Base-by-base conservation (phyloP, 2,888 invertebrate species). In the Macrostomum cliftonense region DNA sequence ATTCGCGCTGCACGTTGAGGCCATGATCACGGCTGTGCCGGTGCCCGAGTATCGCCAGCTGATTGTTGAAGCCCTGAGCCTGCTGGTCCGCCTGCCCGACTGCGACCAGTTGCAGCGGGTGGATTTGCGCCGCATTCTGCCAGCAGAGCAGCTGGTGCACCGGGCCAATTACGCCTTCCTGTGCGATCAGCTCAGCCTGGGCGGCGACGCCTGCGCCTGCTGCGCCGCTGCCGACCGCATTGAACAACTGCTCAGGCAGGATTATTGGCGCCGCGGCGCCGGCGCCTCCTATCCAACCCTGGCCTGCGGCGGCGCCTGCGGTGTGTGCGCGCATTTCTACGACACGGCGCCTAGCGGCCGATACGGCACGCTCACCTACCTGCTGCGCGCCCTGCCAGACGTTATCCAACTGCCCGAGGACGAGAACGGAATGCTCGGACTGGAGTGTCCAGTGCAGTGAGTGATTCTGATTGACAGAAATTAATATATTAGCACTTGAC, bases 261-360 rank as follows among this genome's bases (percentile, higher is more conserved):
- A 47, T 14, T 45, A 45, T 37, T 13, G 39, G 37, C 42, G 12
- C 43, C 20, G 37, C 14, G 21, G 36, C 14, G 17, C 36, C 14
- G 14, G 14, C 14, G 20, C 14, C 21, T 7, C 14, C 17, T n/a
- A 43, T 7, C 52, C 55, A 37, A 42, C 47, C 13, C 71, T 75
- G 50, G 43, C 55, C 16, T 91, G 91, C 67, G 83, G 84, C 47
- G 93, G 93, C 47, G 87, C 91, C 28, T 88, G 87, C 1, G 85
- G 83, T 58, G 83, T 97, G 55, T 95, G 95, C 70, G 83, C 87
- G 70, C 88, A 91, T 70, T 82, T 97, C 68, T 95, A 91, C 70
- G 95, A 97, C 73, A 86, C 85, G 67, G 95, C 97, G 19, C 95
- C 97, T 1, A 89, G 89, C 67, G 97, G 97, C 53, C 82, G 84